These are phyloP conservation scores for Synaphobranchus kaupii DNA, from an alignment of 2,797 vertebrate genomes.

Conservation along the genomic window DNA sequence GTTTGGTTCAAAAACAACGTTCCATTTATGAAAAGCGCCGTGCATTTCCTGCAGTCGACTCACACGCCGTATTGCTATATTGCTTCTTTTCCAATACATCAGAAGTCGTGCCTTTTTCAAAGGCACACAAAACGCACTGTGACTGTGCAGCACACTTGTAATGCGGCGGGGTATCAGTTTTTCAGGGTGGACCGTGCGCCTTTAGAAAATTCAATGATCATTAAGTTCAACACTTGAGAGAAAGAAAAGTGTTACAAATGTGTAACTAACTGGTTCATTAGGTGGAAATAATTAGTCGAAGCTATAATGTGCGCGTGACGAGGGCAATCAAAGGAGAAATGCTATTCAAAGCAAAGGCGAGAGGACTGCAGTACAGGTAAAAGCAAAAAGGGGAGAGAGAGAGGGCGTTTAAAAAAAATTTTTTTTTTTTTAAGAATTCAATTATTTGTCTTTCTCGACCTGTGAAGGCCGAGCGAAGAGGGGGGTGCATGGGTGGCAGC, in stretches of 20 bases:
- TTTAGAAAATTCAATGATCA: conserved; percentile 23
- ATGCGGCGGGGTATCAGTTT: no score
- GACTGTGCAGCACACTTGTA: neutral
- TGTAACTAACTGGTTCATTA: neutral
- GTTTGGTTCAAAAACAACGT: conserved; percentile 62
- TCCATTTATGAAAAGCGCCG: conserved; percentile 70
- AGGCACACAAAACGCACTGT: neutral
- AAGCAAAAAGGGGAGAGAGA: conserved; percentile 21
- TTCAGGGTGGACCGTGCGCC: conserved; percentile 10
- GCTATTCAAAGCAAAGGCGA: conserved; percentile 12
- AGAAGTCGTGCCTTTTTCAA: neutral
- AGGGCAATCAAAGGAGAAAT: neutral
- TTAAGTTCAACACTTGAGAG: neutral
- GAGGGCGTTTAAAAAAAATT: conserved; percentile 40
- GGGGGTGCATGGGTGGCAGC: conserved; percentile 46
- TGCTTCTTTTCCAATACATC: neutral
- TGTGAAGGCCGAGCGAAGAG: conserved; percentile 50
- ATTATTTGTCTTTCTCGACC: conserved; percentile 49
- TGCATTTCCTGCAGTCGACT: conserved; percentile 52
- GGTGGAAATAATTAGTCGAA: conserved; percentile 10
- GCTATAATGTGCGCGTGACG: neutral
- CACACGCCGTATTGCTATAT: neutral
- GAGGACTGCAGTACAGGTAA: neutral
- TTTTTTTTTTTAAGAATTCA: conserved; percentile 43
- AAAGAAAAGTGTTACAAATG: neutral